These are phyloP conservation scores for Nothobranchius kuhntae DNA, from an alignment of 2,113 vertebrate genomes.

Conservation along the genomic window DNA sequence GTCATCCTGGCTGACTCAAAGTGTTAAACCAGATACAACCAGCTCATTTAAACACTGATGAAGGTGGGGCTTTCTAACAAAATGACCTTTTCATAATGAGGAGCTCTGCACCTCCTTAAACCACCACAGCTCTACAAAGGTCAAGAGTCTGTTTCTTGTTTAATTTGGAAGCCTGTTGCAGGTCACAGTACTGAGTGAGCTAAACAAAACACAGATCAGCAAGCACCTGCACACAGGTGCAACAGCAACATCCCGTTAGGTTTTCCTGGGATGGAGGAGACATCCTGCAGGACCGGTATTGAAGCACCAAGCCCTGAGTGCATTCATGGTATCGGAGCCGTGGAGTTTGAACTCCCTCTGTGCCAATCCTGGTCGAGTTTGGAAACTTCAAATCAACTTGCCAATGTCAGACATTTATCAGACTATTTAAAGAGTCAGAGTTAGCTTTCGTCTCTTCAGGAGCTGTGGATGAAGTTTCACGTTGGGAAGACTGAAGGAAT, in stretches of 20 bases:
- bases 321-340: too few relatives aligned
- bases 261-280: background rate
- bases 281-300: too few relatives aligned
- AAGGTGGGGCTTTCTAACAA: background rate
- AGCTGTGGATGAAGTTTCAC: too few relatives aligned
- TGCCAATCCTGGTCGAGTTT: too few relatives aligned
- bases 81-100: constrained; percentile 22
- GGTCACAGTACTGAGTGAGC: constrained; percentile 45
- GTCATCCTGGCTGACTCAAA: background rate
- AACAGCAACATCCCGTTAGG: constrained; percentile 37
- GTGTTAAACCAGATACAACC: background rate
- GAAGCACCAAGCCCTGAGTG: too few relatives aligned
- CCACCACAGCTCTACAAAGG: constrained; percentile 2
- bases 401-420: too few relatives aligned
- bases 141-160: constrained; percentile 50
- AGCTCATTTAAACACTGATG: background rate
- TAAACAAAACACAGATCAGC: constrained; percentile 11
- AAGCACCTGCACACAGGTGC: constrained; percentile 27
- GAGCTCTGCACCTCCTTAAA: constrained; percentile 40
- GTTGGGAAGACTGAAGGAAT: too few relatives aligned
- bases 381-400: too few relatives aligned
- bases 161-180: constrained; percentile 1
- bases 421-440: too few relatives aligned
- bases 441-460: too few relatives aligned
- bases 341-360: too few relatives aligned